phyloP scores from a whole-genome alignment of 2,797 vertebrate genomes.

The Acomys russatus region DNA sequence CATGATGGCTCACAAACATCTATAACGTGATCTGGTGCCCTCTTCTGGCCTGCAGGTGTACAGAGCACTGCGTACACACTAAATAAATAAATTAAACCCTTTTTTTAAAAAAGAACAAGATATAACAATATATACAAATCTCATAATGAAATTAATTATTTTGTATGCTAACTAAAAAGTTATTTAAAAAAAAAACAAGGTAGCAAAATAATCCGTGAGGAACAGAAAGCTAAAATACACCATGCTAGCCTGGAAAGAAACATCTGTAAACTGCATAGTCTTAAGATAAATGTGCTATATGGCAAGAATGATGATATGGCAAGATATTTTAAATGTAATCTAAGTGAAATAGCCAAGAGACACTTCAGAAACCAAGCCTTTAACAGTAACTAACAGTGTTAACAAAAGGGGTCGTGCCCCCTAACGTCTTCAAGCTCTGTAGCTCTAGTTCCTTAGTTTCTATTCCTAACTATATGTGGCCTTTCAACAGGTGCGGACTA shows the following conservation, averaged over 20 bases:
- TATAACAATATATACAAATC: background rate
- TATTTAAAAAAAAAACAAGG: background rate
- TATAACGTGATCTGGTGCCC: no score
- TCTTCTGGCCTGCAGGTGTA: no score
- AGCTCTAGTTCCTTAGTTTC: slow-evolving; percentile 38
- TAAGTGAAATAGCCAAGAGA: slow-evolving; percentile 35
- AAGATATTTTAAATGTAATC: slow-evolving; percentile 24
- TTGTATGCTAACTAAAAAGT: background rate
- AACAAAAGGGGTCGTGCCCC: background rate
- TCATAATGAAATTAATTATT: background rate
- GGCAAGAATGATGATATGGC: slow-evolving; percentile 4
- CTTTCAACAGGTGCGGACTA: slow-evolving; percentile 15
- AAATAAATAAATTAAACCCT: no score
- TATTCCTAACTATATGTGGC: background rate
- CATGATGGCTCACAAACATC: no score
- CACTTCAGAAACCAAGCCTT: background rate
- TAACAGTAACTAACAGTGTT: background rate
- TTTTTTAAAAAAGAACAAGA: background rate
- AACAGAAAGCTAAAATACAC: slow-evolving; percentile 30
- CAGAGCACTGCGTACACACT: no score
- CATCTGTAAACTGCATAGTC: background rate
- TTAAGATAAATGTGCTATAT: background rate
- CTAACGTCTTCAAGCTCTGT: slow-evolving; percentile 20
- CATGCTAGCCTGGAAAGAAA: slow-evolving; percentile 15
- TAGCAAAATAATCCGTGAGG: slow-evolving; percentile 23